Evolutionary conservation across 2,113 vertebrate genomes (phyloP), one percentile per base, ranked within the genome.

Genomic region (Callaeas wilsoni): DNA sequence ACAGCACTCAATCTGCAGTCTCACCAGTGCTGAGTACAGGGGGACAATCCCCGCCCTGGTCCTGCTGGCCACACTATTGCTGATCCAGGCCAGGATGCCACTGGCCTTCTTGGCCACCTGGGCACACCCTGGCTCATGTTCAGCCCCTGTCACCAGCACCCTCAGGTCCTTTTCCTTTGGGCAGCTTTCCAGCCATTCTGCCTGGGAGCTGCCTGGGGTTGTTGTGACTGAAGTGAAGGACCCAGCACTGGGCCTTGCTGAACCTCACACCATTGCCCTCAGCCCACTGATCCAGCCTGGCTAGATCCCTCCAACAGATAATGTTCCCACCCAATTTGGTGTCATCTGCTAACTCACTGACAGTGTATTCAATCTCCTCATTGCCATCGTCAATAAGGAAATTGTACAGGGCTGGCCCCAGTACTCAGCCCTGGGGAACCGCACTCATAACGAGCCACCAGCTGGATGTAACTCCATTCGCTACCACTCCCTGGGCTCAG

Each of bases 211-310:
- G 33, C 20, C 33, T 46, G 64, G 23, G 13, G 26, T 3, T 79
- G 16, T 30, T 80, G 27, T 65, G 35, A 73, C 4, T 35, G 26
- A 32, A 13, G 10, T 9, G 15, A 35, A 73, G 67, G 21, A 18
- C 21, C 14, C 0, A 0, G 32, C 12, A 3, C 35, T 88, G 3
- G 42, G 15, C 26, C 32, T 27, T 44, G 22, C 16, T 65, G 44
- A 27, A 44, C 15, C 15, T 57, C 42, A 13, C 16, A 11, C 27
- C 27, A 23, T 0, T 6, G 10, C 26, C n/a, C 10, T 65, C 12
- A 16, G 50, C 26, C 30, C 15, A 11, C 63, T 3, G 7, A 20
- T 57, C 35, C 37, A 44, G 44, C 27, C 44, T 33, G 18, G 1
- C 4, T 10, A 37, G 59, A 37, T 59, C 27, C 9, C 5, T 64